Base-by-base conservation (phyloP, 1,140 invertebrate genomes). In the Amyelois transitella region DNA sequence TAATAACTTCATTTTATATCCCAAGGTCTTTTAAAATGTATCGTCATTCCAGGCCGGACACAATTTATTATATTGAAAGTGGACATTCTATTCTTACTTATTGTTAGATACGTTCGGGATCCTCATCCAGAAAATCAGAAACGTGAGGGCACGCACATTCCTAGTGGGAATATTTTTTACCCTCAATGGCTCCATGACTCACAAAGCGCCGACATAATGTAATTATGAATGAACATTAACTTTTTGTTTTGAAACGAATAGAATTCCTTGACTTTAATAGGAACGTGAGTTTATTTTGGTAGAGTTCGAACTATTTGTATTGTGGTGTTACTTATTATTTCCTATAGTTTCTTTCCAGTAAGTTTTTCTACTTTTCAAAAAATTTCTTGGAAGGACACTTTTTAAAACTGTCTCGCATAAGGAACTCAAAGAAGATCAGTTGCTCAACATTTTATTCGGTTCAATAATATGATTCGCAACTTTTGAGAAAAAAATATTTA, bases 71-170 rank as follows among this genome's bases (percentile, higher is more conserved):
- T 14, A 38, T 14, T 38, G 6, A 14, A 14, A 38, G 32, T 8
- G n/a, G n/a, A 14, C n/a, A 5, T 24, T 24, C 22, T 24, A 24
- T 38, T 38, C 32, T 38, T 14, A 38, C 32, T 38, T 38, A 6
- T 38, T 14, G 12, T 14, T 10, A 10, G 25, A 14, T 8, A 4
- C 32, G n/a, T 38, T 38, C n/a, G 25, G 10, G 12, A 32, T 12
- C n/a, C n/a, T n/a, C n/a, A n/a, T 32, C 12, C n/a, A 38, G 17
- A 14, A 38, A 38, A 43, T 44, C 53, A 14, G 28, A 58, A 64
- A 69, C 77, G 77, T 80, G 77, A 77, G 22, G 62, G 75, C 66
- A 75, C 67, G 77, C 66, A 57, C 70, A 73, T 80, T 77, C 75
- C 72, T 66, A 38, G 18, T 32, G 47, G 49, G 48, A 25, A 17